Evolutionary conservation across 2,888 invertebrate species (phyloP), one percentile per base, ranked within the genome.

Genomic region (Aethes cnicana): DNA sequence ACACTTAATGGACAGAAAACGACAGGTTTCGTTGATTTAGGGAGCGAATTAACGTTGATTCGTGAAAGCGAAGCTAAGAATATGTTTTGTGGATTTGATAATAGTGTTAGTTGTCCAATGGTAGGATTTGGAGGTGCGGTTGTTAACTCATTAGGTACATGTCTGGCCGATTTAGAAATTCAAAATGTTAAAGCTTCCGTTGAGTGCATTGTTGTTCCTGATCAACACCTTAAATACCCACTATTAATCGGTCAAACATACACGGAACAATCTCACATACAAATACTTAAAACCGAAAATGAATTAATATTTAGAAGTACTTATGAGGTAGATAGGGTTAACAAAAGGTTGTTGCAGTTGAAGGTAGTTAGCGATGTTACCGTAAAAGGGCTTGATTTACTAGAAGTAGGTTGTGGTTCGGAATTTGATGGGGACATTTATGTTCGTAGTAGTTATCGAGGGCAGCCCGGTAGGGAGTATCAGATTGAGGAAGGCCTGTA

Each of bases 1-100:
- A 7, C 8, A 1, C 36, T 50, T 3, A 48, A 48, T 33, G 23
- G 12, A 12, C 23, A 23, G 7, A 12, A 21, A 9, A 5, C 30
- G 11, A 17, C 11, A 20, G 9, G 20, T 12, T 50, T 50, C 7
- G 26, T 50, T 4, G 50, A 50, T 36, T 26, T 36, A 16, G 44
- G 50, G 8, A 50, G 50, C 11, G 50, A 44, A 8, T 43, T 44
- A 5, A 50, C 50, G 16, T 43, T 50, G 18, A 20, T 28, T 28
- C 8, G 20, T 9, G 11, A 21, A 14, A 7, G 12, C 36, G 17
- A 14, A 8, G 14, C 30, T 21, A 35, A 36, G 23, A 14, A 8
- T 8, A 20, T 33, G 1, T 25, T 42, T 36, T 12, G 30, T 20
- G 12, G 12, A 21, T 21, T 14, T 8, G 42, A 30, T 20, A 18